Evolutionary conservation across 2,113 vertebrate species (phyloP), one percentile per base, ranked within the genome.

Genomic region (Leptobrachium ailaonicum): DNA sequence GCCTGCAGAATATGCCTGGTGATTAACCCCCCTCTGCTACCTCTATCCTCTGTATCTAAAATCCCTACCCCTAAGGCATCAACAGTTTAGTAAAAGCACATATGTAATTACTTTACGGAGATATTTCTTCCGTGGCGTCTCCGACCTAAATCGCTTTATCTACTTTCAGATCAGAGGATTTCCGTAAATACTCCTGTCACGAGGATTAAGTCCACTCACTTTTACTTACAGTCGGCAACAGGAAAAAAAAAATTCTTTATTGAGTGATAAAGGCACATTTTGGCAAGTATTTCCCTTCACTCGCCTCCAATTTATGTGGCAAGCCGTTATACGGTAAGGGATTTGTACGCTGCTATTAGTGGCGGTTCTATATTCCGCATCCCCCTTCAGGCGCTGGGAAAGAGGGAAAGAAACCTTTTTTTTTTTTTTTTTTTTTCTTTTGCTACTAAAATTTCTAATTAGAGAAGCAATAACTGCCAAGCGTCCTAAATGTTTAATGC

Each of bases 401-500:
- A 40, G 5, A 68, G 58, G 72, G 64, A 66, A 69, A 53, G 47
- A 56, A 20, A 7, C 14, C 41, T 62, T 70, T 69, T 69, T 58
- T 67, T 54, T 56, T 71, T 67, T 47, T 43, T 71, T 54, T 54
- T 54, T 40, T 54, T 54, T 40, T 40, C 43, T 68, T 68, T 72
- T 8, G 47, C 53, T 69, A 62, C 47, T 75, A 81, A 79, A 81
- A 80, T 71, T 81, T 81, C 71, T 69, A 81, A 81, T 75, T 75
- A 81, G 64, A 81, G 67, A 81, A 75, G 71, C 67, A 75, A 69
- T 62, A 69, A 81, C 71, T 75, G 71, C 67, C 72, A 68, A 63
- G 54, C 69, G 79, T 75, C 79, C 72, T 81, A 75, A 81, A 81
- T 81, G 79, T 81, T 81, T 81, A 81, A 81, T 81, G 64, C 50